Percentiles rank a stretch among this genome's conserved stretches.
Evolutionary conservation across 2,113 vertebrate species (phyloP).

Genomic region (Alethe castanea): DNA sequence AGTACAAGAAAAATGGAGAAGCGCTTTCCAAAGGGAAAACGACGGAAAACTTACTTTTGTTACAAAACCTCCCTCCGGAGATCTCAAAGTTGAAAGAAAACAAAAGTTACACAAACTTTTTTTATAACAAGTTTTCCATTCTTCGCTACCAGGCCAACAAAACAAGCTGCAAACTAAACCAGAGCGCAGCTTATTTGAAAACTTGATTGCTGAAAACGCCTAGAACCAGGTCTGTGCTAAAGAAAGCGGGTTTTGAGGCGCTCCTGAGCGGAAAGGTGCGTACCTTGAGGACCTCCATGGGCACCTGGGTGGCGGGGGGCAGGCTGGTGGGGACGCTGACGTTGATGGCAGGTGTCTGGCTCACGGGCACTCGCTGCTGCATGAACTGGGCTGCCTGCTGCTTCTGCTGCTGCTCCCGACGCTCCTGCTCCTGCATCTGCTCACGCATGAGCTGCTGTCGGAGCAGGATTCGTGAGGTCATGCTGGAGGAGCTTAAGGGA

Average conservation of each 20-base stretch:
- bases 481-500: conserved; percentile 84
- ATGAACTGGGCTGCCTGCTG: conserved; percentile 81
- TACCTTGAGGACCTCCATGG: conserved; percentile 93
- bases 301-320: conserved; percentile 86
- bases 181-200: accelerated
- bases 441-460: conserved; percentile 84
- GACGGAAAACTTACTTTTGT: not conserved
- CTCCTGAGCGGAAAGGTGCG: not conserved
- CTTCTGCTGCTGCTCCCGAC: conserved; percentile 86
- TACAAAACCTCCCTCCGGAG: not conserved
- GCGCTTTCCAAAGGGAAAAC: not conserved
- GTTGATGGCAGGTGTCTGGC: conserved; percentile 87
- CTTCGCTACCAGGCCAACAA: not conserved
- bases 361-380: conserved; percentile 78
- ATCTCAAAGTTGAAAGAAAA: not conserved
- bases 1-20: not conserved
- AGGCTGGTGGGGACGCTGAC: conserved; percentile 76
- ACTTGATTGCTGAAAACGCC: accelerated
- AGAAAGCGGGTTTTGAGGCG: not conserved
- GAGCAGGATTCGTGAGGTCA: conserved; percentile 89
- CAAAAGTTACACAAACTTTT: not conserved
- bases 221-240: not conserved
- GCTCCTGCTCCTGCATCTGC: conserved; percentile 84
- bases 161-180: not conserved
- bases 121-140: not conserved